These are phyloP conservation scores for Ranitomeya imitator DNA, from an alignment of 2,113 vertebrate species.

Conservation along the genomic window DNA sequence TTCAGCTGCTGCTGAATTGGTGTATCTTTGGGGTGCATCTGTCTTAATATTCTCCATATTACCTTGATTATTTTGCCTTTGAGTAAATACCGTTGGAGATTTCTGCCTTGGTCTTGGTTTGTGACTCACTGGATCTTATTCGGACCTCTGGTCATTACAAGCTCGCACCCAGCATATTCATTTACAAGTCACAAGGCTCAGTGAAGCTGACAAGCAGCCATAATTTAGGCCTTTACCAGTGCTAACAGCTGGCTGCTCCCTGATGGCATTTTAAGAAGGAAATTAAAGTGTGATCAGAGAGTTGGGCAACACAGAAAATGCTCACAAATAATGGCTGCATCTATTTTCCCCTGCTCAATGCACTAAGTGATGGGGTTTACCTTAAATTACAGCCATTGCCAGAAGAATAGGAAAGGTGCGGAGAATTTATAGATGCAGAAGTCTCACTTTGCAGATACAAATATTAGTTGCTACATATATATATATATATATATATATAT, in stretches of 20 bases:
- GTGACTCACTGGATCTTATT: no score
- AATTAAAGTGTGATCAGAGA: slow-evolving; percentile 21
- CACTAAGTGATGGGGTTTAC: not conserved
- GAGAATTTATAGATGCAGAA: not conserved
- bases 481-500: no score
- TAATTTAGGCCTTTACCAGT: slow-evolving; percentile 42
- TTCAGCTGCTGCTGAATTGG: no score
- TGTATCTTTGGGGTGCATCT: no score
- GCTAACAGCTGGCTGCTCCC: slow-evolving; percentile 31
- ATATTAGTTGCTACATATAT: not conserved
- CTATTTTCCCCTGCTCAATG: not conserved
- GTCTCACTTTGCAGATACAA: not conserved
- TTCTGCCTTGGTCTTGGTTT: no score
- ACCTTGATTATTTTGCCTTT: no score
- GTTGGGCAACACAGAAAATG: not conserved
- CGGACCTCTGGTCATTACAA: no score
- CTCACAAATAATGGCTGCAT: not conserved
- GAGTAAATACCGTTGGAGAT: no score
- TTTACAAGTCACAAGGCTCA: not conserved
- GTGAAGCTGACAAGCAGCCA: slow-evolving; percentile 15
- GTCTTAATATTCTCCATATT: no score
- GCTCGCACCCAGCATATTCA: not conserved
- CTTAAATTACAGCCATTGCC: not conserved
- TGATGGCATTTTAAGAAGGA: slow-evolving; percentile 31
- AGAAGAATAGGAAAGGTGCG: not conserved